Evolutionary conservation across 2,888 invertebrate species (phyloP), one percentile per base, ranked within the genome.

Genomic region (Dromius quadrimaculatus): DNA sequence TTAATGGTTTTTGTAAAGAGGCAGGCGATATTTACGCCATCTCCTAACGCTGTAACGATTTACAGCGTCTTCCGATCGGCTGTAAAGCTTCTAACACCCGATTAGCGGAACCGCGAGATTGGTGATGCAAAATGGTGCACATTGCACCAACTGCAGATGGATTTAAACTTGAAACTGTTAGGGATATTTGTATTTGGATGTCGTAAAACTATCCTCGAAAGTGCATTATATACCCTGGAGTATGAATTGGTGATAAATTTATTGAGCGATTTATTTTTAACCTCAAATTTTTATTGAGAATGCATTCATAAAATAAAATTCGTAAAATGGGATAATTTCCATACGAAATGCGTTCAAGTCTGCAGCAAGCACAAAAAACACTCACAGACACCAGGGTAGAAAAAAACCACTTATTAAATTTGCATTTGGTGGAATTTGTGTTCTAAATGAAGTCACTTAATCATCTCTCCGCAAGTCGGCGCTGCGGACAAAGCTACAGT

Each of bases 381-480:
- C 50, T 54, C 50, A 17, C 32, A 77, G 77, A 75, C 77, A 43
- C 43, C 62, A 38, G 62, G 23, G 41, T 57, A 59, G 38, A 57
- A 54, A 69, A 78, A 80, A 79, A 77, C 77, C 79, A 81, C 81
- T 82, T 81, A 81, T 82, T 82, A 81, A 82, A 82, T 82, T 82
- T 82, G 81, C 81, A 82, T 82, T 81, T 80, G 80, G 80, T 76
- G 79, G 80, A 82, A 82, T 82, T 81, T 81, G 81, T 81, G 81
- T 80, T 79, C 80, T 77, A 81, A 82, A 82, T 82, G 81, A 82
- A 82, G 82, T 81, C 81, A 76, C 80, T 82, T 81, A 81, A 82
- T 82, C 82, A 82, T 79, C 77, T 76, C 74, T 77, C 77, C 78
- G 78, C 77, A 76, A 75, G 73, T 72, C 72, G 75, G 73, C 75